Conservation (phyloP, 2,797 vertebrate species). For the Centroberyx gerrardi region DNA sequence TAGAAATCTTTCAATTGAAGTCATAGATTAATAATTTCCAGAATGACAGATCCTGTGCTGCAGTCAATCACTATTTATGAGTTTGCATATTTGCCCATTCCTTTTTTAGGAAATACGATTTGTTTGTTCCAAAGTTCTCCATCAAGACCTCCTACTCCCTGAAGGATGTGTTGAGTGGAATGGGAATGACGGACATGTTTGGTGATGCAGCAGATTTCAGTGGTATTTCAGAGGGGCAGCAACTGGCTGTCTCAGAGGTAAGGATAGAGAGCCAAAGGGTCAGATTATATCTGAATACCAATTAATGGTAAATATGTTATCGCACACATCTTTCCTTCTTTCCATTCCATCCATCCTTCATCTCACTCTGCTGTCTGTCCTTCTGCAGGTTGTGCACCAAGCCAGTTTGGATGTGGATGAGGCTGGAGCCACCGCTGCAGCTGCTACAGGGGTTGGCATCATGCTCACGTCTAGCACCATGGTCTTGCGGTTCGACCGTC, state of each 20-base stretch:
- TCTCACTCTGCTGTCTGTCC: slow-evolving; percentile 11
- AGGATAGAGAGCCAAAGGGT: not conserved
- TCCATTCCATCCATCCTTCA: not conserved
- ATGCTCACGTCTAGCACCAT: slow-evolving; percentile 79
- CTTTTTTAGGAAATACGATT: slow-evolving; percentile 44
- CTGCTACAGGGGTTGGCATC: slow-evolving; percentile 79
- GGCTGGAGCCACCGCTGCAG: slow-evolving; percentile 87
- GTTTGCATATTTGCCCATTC: not conserved
- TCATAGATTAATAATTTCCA: no score
- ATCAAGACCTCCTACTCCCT: slow-evolving; percentile 79
- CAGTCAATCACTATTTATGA: not conserved
- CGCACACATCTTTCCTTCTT: not conserved
- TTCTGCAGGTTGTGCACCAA: slow-evolving; percentile 87
- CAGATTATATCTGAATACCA: not conserved
- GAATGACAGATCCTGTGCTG: no score
- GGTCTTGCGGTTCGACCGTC: slow-evolving; percentile 85
- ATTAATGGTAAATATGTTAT: not conserved
- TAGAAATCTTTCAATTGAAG: no score
- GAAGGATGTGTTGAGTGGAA: slow-evolving; percentile 71
- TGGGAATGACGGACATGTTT: slow-evolving; percentile 86
- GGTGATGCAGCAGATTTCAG: slow-evolving; percentile 71
- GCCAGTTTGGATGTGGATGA: slow-evolving; percentile 91
- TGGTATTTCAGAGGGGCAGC: slow-evolving; percentile 73
- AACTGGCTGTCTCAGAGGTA: slow-evolving; percentile 79
- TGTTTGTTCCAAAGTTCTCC: slow-evolving; percentile 85